phyloP scores from a whole-genome alignment of 2,113 vertebrate genomes.

The Limnothrissa miodon region DNA sequence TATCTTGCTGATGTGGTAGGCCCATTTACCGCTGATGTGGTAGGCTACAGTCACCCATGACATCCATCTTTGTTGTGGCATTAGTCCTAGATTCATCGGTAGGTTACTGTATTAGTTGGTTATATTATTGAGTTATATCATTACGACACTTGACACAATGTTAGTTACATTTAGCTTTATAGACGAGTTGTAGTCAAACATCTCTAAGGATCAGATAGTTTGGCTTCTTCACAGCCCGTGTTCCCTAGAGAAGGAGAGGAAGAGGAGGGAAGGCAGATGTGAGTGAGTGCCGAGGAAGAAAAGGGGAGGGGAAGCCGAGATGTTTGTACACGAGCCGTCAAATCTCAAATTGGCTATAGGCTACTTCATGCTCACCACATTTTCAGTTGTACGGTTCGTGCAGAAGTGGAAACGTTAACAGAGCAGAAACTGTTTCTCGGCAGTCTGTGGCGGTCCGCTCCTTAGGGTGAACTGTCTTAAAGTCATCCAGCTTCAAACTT shows the following conservation, averaged over 20 bases:
- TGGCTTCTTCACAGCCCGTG: conserved; percentile 12
- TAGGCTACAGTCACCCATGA: background rate
- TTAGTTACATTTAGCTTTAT: background rate
- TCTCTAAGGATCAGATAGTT: background rate
- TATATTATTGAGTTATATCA: background rate
- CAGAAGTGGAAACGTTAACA: background rate
- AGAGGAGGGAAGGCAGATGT: background rate
- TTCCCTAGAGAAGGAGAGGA: conserved; percentile 2
- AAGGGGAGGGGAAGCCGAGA: conserved; percentile 32
- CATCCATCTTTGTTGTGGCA: conserved; percentile 9
- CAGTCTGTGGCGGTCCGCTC: background rate
- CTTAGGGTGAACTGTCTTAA: background rate
- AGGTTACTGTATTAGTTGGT: background rate
- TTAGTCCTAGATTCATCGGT: background rate
- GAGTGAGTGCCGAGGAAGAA: background rate
- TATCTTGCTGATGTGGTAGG: background rate
- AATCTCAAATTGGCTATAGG: background rate
- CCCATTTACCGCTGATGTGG: background rate
- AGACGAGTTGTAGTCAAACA: background rate
- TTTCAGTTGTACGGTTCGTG: background rate
- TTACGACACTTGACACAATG: background rate
- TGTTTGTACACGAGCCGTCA: background rate
- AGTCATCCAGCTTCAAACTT: background rate
- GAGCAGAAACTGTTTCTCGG: background rate
- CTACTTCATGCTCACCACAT: background rate